These are phyloP conservation scores for Acanthisitta chloris DNA, from an alignment of 2,113 vertebrate genomes.

Conservation along the genomic window DNA sequence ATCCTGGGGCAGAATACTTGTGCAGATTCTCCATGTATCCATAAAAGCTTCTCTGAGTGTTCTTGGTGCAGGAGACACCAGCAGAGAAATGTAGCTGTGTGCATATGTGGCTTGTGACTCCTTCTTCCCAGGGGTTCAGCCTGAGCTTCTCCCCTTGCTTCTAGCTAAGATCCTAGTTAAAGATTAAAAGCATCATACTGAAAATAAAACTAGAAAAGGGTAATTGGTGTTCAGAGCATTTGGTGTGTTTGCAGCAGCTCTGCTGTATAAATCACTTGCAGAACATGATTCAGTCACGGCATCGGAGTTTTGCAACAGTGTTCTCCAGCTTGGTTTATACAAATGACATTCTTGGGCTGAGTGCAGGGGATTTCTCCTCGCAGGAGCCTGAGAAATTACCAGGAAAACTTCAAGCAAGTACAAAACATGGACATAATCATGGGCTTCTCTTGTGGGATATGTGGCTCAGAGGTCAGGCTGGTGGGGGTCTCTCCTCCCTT, in stretches of 20 bases:
- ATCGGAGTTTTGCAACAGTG: neutral
- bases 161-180: neutral
- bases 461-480: neutral
- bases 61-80: rapidly evolving
- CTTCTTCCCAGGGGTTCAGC: neutral
- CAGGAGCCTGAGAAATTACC: neutral
- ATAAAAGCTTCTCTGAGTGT: neutral
- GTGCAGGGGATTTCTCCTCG: neutral
- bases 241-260: neutral
- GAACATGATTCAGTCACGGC: neutral
- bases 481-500: neutral
- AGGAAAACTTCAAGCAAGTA: neutral
- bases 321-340: neutral
- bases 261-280: neutral
- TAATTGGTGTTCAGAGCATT: neutral
- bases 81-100: neutral
- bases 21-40: neutral
- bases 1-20: neutral
- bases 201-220: neutral
- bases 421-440: neutral
- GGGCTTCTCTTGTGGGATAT: neutral
- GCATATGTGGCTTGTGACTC: neutral
- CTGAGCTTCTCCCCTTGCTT: neutral
- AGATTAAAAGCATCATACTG: neutral
- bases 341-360: neutral